Conservation (phyloP, 2,888 invertebrate species). For the Spisula subtruncata region DNA sequence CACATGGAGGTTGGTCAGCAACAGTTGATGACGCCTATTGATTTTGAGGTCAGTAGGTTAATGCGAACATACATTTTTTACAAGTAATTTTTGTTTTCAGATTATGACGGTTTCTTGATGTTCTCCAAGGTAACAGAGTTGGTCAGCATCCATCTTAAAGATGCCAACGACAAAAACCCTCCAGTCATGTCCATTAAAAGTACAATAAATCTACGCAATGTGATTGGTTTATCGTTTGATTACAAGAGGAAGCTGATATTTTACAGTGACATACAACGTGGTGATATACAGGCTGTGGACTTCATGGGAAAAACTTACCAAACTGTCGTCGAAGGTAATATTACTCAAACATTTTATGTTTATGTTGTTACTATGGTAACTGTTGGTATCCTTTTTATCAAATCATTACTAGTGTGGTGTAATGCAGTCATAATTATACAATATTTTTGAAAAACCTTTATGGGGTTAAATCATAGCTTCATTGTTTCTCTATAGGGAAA, state of each 20-base stretch:
- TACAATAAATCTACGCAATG: conserved; percentile 93
- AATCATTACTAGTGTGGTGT: too few relatives aligned
- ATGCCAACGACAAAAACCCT: conserved; percentile 92
- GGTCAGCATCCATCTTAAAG: conserved; percentile 93
- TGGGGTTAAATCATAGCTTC: too few relatives aligned
- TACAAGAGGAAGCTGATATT: conserved; percentile 91
- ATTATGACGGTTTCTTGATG: conserved; percentile 94
- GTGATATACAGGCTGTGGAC: conserved; percentile 93
- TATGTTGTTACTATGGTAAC: too few relatives aligned
- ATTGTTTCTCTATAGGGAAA: too few relatives aligned
- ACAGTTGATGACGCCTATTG: too few relatives aligned
- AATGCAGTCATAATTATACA: too few relatives aligned
- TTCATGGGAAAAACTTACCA: conserved; percentile 93
- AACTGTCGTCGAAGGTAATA: conserved; percentile 90
- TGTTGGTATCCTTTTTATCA: too few relatives aligned
- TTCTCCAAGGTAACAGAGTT: conserved; percentile 94
- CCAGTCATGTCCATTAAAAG: conserved; percentile 93
- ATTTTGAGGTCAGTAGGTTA: too few relatives aligned
- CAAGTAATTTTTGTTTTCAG: conserved; percentile 89
- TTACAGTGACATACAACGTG: conserved; percentile 96
- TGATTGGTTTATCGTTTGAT: conserved; percentile 94
- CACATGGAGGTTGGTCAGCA: too few relatives aligned
- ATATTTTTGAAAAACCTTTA: too few relatives aligned
- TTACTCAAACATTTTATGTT: too few relatives aligned
- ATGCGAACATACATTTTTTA: too few relatives aligned